phyloP scores from a whole-genome alignment of 2,797 vertebrate genomes.

The Paratrypauchen microcephalus region DNA sequence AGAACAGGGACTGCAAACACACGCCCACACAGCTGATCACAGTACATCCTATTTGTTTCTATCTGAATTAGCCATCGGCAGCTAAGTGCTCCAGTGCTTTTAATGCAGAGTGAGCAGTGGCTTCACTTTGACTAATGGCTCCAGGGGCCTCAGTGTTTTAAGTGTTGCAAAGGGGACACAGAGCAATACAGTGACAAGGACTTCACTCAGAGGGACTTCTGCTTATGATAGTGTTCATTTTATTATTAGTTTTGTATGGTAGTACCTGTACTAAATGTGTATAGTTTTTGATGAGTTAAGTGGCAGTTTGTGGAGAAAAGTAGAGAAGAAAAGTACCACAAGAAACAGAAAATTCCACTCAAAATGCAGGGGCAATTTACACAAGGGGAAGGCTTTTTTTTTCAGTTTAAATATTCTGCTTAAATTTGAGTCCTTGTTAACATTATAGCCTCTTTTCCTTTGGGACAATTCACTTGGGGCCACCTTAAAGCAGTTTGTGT shows the following conservation, averaged over 20 bases:
- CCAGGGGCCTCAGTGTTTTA: conserved; percentile 5
- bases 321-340: too few species aligned
- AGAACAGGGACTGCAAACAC: conserved; percentile 21
- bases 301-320: too few species aligned
- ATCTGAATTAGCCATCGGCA: conserved; percentile 31
- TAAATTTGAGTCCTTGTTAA: too few species aligned
- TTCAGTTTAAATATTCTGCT: too few species aligned
- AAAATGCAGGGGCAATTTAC: too few species aligned
- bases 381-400: too few species aligned
- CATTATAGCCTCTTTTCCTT: too few species aligned
- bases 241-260: background rate
- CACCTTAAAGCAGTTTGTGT: too few species aligned
- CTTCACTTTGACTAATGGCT: conserved; percentile 25
- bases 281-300: background rate
- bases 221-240: background rate
- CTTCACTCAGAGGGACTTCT: background rate
- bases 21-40: background rate
- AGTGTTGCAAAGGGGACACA: background rate
- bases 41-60: conserved; percentile 20
- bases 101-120: conserved; percentile 4
- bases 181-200: background rate
- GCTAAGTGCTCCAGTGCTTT: conserved; percentile 12
- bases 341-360: too few species aligned
- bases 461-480: too few species aligned
- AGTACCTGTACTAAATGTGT: background rate